Conservation (phyloP, 2,888 invertebrate genomes). For the Rotaria sp. region DNA sequence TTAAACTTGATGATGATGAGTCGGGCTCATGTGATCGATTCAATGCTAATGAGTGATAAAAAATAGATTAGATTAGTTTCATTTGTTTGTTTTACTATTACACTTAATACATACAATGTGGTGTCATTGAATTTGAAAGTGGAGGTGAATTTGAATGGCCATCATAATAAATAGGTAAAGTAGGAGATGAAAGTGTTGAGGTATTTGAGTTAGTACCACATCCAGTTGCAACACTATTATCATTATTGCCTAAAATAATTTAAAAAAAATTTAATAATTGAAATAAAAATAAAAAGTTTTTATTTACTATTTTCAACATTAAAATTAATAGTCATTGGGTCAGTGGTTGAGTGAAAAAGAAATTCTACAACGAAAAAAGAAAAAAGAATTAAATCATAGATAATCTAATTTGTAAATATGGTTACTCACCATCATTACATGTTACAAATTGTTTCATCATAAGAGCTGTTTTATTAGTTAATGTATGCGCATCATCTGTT, state of each 20-base stretch:
- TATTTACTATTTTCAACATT: background rate
- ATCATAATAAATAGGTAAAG: background rate
- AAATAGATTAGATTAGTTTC: too few relatives aligned
- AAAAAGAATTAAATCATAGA: too few relatives aligned
- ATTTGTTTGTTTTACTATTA: too few relatives aligned
- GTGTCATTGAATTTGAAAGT: background rate
- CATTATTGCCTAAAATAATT: background rate
- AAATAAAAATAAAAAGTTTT: background rate
- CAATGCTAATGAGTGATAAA: background rate
- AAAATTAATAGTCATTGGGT: background rate
- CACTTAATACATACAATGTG: background rate
- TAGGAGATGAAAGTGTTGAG: background rate
- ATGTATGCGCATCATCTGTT: background rate
- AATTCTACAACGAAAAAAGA: background rate
- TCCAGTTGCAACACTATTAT: background rate
- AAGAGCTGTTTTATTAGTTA: background rate
- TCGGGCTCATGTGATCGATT: background rate
- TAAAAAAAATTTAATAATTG: too few relatives aligned
- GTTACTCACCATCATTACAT: background rate
- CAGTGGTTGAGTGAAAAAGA: slow-evolving; percentile 13
- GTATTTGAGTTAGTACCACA: background rate
- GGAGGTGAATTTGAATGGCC: background rate
- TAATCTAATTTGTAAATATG: too few relatives aligned
- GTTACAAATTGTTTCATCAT: background rate
- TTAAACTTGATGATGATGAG: background rate